These are phyloP conservation scores for Hydrochoerus hydrochaeris DNA, from an alignment of 2,113 vertebrate species.

Conservation along the genomic window DNA sequence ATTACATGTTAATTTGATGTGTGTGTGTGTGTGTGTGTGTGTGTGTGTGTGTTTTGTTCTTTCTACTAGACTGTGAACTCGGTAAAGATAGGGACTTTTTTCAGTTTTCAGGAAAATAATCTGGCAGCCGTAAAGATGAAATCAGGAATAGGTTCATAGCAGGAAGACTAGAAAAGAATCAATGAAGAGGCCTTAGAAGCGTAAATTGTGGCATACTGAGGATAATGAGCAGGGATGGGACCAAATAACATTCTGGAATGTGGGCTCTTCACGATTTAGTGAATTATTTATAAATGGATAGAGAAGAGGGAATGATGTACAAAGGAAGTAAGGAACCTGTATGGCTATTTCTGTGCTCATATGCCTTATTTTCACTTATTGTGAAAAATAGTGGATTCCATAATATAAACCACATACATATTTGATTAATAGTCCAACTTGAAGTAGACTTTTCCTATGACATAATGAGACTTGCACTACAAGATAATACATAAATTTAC, in stretches of 20 bases:
- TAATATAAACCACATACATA: neutral
- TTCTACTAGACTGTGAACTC: neutral
- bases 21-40: neutral
- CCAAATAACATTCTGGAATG: neutral
- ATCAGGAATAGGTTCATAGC: neutral
- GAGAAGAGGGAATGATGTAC: neutral
- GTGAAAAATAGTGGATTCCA: neutral
- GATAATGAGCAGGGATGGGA: neutral
- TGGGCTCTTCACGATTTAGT: conserved; percentile 11
- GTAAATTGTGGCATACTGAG: neutral
- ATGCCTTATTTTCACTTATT: neutral
- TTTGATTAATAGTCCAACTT: neutral
- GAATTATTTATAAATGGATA: neutral
- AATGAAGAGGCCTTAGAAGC: neutral
- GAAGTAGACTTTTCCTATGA: neutral
- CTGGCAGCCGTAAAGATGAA: neutral
- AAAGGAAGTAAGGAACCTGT: neutral
- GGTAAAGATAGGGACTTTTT: neutral
- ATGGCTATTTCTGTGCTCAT: neutral
- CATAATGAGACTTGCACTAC: neutral
- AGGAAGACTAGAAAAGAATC: neutral
- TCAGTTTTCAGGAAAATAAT: conserved; percentile 40
- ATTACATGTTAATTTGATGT: neutral
- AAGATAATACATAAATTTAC: conserved; percentile 49
- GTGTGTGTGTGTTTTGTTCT: neutral